Evolutionary conservation across 2,113 vertebrate species (phyloP).

Genomic region (Telmatochromis sp.): DNA sequence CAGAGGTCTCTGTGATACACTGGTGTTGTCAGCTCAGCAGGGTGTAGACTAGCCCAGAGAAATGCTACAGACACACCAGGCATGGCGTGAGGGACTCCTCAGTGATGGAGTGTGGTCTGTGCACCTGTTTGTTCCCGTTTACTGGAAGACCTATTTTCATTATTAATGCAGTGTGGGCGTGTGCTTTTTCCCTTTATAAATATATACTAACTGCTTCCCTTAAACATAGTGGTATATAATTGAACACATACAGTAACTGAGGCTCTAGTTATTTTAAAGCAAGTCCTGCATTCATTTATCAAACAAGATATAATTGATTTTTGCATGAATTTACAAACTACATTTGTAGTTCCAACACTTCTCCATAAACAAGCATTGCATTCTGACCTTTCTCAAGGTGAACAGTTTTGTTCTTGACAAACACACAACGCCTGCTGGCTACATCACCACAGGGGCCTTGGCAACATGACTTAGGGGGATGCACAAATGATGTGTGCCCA

Average conservation of each 20-base stretch:
- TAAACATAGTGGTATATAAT: neutral
- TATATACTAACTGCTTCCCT: neutral
- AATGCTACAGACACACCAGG: neutral
- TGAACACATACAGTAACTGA: neutral
- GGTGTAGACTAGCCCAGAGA: neutral
- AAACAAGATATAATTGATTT: neutral
- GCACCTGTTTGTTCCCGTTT: neutral
- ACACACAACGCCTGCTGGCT: neutral
- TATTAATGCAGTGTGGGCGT: neutral
- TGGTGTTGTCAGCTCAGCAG: constrained; percentile 34
- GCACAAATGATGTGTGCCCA: neutral
- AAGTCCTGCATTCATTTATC: neutral
- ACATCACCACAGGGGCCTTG: neutral
- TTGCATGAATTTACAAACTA: neutral
- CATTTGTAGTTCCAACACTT: neutral
- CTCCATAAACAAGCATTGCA: neutral
- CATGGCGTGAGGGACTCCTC: neutral
- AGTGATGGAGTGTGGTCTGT: neutral
- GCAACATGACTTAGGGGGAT: neutral
- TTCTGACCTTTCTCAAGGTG: neutral
- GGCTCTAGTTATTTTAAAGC: neutral
- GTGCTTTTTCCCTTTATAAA: neutral
- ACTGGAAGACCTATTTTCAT: neutral
- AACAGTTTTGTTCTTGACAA: neutral
- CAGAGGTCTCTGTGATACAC: neutral